phyloP scores from a whole-genome alignment of 2,888 invertebrate genomes.

The Aspidiotus destructor region DNA sequence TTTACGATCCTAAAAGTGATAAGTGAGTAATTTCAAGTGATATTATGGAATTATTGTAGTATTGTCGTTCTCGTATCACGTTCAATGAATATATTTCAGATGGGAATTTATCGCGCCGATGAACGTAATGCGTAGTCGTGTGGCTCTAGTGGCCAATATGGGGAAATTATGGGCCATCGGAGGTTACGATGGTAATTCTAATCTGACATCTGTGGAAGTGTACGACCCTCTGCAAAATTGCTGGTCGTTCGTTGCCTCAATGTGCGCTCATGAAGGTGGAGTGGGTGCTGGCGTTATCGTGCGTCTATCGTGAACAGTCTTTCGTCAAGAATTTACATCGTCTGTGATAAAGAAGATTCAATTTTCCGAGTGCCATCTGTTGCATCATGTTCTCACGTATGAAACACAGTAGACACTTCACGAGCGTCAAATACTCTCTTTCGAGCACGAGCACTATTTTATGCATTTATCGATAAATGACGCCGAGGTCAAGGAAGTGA shows the following conservation, averaged over 20 bases:
- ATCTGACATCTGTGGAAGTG: slow-evolving; percentile 73
- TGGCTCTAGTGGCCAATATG: slow-evolving; percentile 72
- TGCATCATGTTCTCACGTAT: no score
- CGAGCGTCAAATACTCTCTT: no score
- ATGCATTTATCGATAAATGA: no score
- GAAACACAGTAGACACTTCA: no score
- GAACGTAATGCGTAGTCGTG: slow-evolving; percentile 71
- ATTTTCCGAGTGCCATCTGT: no score
- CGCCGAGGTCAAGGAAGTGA: no score
- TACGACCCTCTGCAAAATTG: slow-evolving; percentile 63
- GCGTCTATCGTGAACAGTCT: no score
- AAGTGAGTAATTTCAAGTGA: slow-evolving; percentile 44
- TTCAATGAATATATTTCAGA: slow-evolving; percentile 39
- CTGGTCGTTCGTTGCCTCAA: slow-evolving; percentile 64
- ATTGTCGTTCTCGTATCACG: no score
- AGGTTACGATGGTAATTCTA: slow-evolving; percentile 68
- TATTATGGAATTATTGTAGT: no score
- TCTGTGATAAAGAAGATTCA: no score
- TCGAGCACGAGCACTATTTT: no score
- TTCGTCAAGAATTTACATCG: no score
- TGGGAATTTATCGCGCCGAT: slow-evolving; percentile 71
- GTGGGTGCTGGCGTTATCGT: slow-evolving; percentile 80
- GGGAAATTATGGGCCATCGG: slow-evolving; percentile 75
- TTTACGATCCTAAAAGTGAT: slow-evolving; percentile 63
- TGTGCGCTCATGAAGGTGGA: slow-evolving; percentile 81